Conservation (phyloP, 2,113 vertebrate species). For the Struthidea cinerea region DNA sequence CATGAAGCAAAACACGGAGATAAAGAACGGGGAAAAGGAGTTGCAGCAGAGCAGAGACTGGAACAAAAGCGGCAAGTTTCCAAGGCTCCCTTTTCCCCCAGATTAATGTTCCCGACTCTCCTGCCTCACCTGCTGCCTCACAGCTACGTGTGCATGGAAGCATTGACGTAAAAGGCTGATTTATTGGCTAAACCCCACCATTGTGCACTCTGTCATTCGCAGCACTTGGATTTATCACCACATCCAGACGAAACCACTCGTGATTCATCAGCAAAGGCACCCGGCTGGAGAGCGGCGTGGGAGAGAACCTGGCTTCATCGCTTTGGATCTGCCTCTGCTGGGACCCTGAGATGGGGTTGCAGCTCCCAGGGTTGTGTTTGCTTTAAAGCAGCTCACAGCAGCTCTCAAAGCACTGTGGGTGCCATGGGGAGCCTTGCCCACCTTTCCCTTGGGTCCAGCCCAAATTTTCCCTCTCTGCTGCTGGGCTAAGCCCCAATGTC, state of each 20-base stretch:
- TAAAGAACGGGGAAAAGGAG: neutral
- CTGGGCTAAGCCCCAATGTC: neutral
- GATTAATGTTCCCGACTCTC: neutral
- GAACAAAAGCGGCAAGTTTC: slow-evolving; percentile 2
- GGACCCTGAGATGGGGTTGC: neutral
- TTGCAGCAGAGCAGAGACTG: neutral
- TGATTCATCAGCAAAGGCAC: neutral
- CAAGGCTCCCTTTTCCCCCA: neutral
- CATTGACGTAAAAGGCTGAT: neutral
- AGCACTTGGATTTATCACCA: neutral
- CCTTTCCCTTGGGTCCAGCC: neutral
- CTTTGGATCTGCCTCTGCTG: neutral
- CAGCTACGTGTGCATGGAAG: neutral
- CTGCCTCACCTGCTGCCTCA: neutral
- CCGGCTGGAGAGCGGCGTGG: neutral
- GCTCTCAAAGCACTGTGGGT: neutral
- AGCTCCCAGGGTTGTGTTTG: neutral
- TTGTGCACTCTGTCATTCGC: accelerated
- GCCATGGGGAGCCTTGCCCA: neutral
- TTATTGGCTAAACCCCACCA: neutral
- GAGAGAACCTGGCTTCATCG: neutral
- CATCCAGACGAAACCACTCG: neutral
- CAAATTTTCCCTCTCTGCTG: neutral
- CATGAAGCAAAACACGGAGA: neutral
- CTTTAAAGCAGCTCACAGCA: neutral